These are phyloP conservation scores for Vulpes lagopus DNA, from an alignment of 2,113 vertebrate genomes.

Conservation along the genomic window DNA sequence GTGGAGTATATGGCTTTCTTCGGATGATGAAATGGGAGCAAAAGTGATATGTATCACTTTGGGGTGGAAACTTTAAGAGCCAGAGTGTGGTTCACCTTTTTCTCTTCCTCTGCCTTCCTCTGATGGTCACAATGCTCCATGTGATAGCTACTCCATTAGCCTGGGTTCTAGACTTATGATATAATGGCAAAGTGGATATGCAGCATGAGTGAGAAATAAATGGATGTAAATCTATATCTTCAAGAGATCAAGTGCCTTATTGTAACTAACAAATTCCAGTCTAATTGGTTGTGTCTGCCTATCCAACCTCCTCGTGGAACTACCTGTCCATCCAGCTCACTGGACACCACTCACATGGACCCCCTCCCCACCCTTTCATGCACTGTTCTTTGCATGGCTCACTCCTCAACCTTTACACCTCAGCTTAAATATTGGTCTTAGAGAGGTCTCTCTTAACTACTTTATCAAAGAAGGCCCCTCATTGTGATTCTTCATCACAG, in stretches of 20 bases:
- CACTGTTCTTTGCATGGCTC: background rate
- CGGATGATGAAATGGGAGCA: background rate
- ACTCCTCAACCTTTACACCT: background rate
- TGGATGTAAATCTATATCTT: background rate
- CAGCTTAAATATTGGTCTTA: background rate
- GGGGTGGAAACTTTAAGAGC: background rate
- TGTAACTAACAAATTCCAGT: background rate
- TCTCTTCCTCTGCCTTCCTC: background rate
- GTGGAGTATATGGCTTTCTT: background rate
- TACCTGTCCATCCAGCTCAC: background rate
- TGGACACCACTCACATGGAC: background rate
- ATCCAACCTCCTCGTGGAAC: background rate
- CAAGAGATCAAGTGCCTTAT: background rate
- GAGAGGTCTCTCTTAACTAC: background rate
- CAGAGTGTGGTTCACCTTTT: background rate
- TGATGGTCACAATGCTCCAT: background rate
- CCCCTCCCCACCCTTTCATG: background rate
- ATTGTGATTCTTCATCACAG: background rate
- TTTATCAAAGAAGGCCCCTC: background rate
- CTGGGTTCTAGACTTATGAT: background rate
- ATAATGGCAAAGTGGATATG: background rate
- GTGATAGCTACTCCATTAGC: background rate
- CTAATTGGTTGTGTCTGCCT: background rate
- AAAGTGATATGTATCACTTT: background rate
- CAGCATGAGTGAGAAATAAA: background rate